Percentiles rank a stretch among this genome's conserved stretches.
Evolutionary conservation across 2,888 invertebrate genomes (phyloP).

Genomic region (Aproaerema taeniolella): DNA sequence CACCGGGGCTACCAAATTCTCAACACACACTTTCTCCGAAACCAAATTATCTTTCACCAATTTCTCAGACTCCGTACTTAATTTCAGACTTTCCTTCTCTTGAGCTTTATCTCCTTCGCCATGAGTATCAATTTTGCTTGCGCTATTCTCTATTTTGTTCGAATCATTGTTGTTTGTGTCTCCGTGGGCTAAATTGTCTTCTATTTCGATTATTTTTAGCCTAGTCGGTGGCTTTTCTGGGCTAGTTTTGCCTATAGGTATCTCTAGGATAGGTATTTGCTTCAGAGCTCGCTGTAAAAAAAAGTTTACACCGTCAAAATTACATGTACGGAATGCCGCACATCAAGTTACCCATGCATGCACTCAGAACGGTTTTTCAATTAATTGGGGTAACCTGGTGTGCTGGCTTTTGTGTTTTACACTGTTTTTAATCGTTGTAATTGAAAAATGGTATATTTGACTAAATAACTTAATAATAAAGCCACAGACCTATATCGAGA

Average conservation of each 20-base stretch:
- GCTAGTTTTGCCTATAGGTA: constrained; percentile 41
- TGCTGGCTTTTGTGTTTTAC: no score
- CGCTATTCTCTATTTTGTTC: constrained; percentile 21
- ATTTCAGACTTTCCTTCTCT: constrained; percentile 14
- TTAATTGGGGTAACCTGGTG: no score
- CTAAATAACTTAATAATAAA: no score
- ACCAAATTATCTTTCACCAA: constrained; percentile 30
- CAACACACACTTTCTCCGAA: constrained; percentile 27
- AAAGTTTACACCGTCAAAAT: no score
- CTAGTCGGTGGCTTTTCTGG: constrained; percentile 44
- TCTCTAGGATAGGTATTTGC: constrained; percentile 67
- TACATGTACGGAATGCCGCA: no score
- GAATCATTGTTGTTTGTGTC: constrained; percentile 44
- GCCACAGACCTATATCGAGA: no score
- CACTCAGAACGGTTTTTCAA: no score
- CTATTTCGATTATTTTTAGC: constrained; percentile 47
- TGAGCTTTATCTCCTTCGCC: constrained; percentile 22
- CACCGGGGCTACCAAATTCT: constrained; percentile 60
- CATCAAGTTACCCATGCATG: no score
- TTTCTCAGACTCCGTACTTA: constrained; percentile 42
- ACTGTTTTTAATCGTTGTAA: no score
- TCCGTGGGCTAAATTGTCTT: constrained; percentile 33
- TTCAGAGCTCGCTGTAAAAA: constrained; percentile 74
- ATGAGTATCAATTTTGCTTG: constrained; percentile 8
- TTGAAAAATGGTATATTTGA: no score